Base-by-base conservation (phyloP, 2,888 invertebrate species). In the Nezara viridula region DNA sequence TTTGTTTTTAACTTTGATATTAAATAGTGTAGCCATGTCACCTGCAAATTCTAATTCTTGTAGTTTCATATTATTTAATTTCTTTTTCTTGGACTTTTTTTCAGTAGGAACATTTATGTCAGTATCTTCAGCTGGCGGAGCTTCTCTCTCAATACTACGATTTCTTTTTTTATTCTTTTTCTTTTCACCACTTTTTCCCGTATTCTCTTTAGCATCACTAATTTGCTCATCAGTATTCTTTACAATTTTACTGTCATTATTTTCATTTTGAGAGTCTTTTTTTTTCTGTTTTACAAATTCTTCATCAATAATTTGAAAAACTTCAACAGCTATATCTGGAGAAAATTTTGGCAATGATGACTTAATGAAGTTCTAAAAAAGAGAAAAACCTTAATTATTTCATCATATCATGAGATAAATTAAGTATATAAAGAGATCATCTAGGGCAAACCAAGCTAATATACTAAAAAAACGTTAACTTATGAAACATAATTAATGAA, bases 311-410 rank as follows among this genome's bases (percentile, higher is more conserved):
- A 89, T 9, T 44, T 87, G 44, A 87, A 89, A 89, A 55, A 89
- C 66, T 37, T 87, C 87, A 44, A 21, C 5, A 81, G 85, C 81
- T n/a, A 73, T 37, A 16, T 32, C 73, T 27, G 7, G 86, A 60
- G 49, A 40, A 10, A 40, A 66, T 27, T 49, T 81, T 52, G 66
- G 66, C 27, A 89, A 27, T n/a, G 55, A 81, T 21, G 24, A 86
- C 27, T 89, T 90, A 40, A 86, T 86, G 49, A 89, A 90, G 27
- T 89, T 90, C 88, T 85, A 86, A 85, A 86, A 90, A 55, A 89
- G 21, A 55, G 10, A 73, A 5, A 3, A 37, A 37, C 3, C 32
- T 55, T 55, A 55, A n/a, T 55, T 12, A 55, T 55, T 12, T n/a
- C 14, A n/a, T 55, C n/a, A n/a, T 2, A 24, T 27, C n/a, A n/a